Evolutionary conservation across 2,797 vertebrate genomes (phyloP), one percentile per base, ranked within the genome.

Genomic region (Brotula barbata): DNA sequence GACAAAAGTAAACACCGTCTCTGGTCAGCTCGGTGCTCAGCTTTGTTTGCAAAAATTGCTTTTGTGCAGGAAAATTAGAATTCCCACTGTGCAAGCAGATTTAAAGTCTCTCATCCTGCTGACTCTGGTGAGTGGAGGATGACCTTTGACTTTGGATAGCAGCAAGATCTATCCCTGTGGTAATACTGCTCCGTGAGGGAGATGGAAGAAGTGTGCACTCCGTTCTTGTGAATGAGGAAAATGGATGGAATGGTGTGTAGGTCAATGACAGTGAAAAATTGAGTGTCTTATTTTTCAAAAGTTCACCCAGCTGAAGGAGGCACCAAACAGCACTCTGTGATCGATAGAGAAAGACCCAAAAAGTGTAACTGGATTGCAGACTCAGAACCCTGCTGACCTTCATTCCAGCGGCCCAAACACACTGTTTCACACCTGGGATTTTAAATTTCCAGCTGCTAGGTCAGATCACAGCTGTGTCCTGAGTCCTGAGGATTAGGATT

Each of bases 71-170:
- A 13, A 43, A 43, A 39, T 12, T 2, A 16, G 52, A 17, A 17
- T 4, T 66, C 71, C 22, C 22, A 59, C 68, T 48, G 71, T 21
- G 73, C 62, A 13, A 42, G 20, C 31, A 11, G 54, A 23, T 58
- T 69, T 71, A 65, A 46, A 56, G 49, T 23, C 39, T 73, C 60
- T 73, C 47, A 44, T 52, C 68, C 36, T 52, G 20, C 44, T 51
- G 60, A 55, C 9, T 53, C 10, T 39, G 45, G 37, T 20, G 62
- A 72, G 59, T 54, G 71, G 78, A 61, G 74, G 73, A 60, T 64
- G 74, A 82, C 68, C 75, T 80, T 80, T 71, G 61, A 37, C 70
- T 77, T 55, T 6, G 7, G 25, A 14, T 13, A 60, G 39, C 64
- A 14, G 45, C 3, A 34, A 58, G 43, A 74, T 46, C 75, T 67